Conservation (phyloP, 2,113 vertebrate species). For the Gobius niger region DNA sequence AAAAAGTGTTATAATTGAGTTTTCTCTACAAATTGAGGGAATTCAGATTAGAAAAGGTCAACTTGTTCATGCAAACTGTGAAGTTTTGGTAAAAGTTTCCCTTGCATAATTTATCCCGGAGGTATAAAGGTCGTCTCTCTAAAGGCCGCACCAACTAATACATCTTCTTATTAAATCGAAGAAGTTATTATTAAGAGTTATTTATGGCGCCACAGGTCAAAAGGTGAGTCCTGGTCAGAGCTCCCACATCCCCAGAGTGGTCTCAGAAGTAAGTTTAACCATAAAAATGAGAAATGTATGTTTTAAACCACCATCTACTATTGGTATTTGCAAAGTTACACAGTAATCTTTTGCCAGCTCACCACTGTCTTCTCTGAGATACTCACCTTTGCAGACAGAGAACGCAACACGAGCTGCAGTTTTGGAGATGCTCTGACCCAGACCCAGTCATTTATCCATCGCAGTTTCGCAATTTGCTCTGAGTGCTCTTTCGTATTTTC, state of each 20-base stretch:
- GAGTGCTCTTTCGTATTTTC: too few relatives aligned
- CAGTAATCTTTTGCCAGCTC: too few relatives aligned
- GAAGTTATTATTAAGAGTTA: conserved; percentile 45
- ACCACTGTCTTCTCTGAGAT: too few relatives aligned
- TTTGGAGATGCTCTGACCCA: too few relatives aligned
- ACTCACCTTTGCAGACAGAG: too few relatives aligned
- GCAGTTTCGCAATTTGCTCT: too few relatives aligned
- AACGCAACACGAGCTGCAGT: too few relatives aligned
- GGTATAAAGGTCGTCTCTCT: conserved; percentile 20
- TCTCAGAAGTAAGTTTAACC: conserved; percentile 12
- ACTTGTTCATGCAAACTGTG: not conserved
- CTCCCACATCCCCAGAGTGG: conserved; percentile 10
- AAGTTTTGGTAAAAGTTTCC: conserved; percentile 5
- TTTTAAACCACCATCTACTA: not conserved
- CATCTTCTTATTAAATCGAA: conserved; percentile 48
- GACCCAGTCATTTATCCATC: too few relatives aligned
- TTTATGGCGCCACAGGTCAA: conserved; percentile 50
- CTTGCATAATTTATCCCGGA: not conserved
- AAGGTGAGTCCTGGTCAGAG: conserved; percentile 33
- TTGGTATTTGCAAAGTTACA: too few relatives aligned
- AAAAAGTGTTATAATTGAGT: not conserved
- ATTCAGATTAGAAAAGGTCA: conserved; percentile 1
- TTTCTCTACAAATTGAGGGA: not conserved
- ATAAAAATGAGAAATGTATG: not conserved
- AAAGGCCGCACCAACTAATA: conserved; percentile 8